Conservation (phyloP, 2,888 invertebrate species). For the Galerucella pusilla region DNA sequence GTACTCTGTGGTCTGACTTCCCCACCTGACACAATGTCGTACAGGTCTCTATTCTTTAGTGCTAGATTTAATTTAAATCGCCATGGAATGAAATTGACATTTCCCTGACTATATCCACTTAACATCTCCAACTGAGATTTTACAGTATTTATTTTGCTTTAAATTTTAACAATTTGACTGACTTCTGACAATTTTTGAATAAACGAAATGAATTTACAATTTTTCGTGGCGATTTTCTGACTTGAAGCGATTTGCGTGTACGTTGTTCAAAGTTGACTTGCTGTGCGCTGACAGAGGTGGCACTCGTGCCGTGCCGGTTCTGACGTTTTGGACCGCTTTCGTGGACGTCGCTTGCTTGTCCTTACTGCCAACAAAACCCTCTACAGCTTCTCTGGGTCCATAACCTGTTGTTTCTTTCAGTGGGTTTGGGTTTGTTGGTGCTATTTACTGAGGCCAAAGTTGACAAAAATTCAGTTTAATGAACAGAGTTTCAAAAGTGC, state of each 20-base stretch:
- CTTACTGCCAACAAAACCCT: neutral
- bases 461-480: too few relatives aligned
- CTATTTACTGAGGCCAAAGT: too few relatives aligned
- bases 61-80: constrained; percentile 11
- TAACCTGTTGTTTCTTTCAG: neutral
- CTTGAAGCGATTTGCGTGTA: neutral
- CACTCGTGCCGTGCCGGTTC: too few relatives aligned
- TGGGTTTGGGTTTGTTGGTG: neutral
- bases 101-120: constrained; percentile 7
- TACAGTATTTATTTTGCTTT: constrained; percentile 16
- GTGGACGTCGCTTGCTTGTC: neutral
- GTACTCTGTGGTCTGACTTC: too few relatives aligned
- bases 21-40: constrained; percentile 6
- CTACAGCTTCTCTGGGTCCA: neutral
- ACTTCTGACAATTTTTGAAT: neutral
- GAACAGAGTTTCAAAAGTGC: too few relatives aligned
- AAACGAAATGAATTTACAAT: too few relatives aligned
- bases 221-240: too few relatives aligned
- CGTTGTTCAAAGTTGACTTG: too few relatives aligned
- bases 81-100: constrained; percentile 19
- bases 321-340: neutral
- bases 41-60: constrained; percentile 6
- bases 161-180: neutral
- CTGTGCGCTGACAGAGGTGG: too few relatives aligned
- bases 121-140: constrained; percentile 16